Base-by-base conservation (phyloP, 2,797 vertebrate genomes). In the Myiotriccus ornatus region DNA sequence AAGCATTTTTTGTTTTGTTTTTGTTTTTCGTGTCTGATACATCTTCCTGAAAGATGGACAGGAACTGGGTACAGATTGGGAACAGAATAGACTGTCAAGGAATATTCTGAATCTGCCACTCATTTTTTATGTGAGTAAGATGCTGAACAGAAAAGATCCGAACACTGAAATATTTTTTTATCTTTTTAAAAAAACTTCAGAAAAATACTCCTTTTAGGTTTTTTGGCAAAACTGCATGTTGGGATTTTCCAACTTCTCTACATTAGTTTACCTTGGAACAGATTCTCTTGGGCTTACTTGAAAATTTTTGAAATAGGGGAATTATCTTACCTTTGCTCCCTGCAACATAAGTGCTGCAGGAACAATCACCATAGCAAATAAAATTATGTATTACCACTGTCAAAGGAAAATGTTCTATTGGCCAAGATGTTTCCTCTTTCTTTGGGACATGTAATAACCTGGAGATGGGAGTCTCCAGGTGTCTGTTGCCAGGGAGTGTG, bases 351-450 rank as follows among this genome's bases (percentile, higher is more conserved):
- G 13, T 62, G 49, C 62, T 89, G 14, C 60, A 75, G 82, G 21
- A 89, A 46, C n/a, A 73, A 67, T 87, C 32, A 13, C 87, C 20
- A 8, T 56, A 63, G 62, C 50, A 73, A 86, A 85, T 69, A 75
- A 80, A 49, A 88, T 88, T 35, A 91, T 93, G 32, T 25, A 89
- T 86, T 92, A 37, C 76, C 12, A 16, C 47, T 90, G 89, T 88
- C 94, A 89, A 49, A 84, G 32, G 37, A 69, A 93, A 92, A 88
- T 59, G 14, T 82, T 89, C n/a, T 35, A 59, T n/a, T 44, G 44
- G 59, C 70, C 67, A 69, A 67, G 73, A 84, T 55, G 37, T 79
- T 91, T 95, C 80, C 90, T 60, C 28, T 34, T 90, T 89, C 76
- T 75, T 5, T 88, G 65, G 56, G 73, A 32, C 10, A 23, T 13